A percentile compares a stretch with the other conserved stretches of the same genome.
phyloP scores from a whole-genome alignment of 2,113 vertebrate species.

The Gopherus flavomarginatus region DNA sequence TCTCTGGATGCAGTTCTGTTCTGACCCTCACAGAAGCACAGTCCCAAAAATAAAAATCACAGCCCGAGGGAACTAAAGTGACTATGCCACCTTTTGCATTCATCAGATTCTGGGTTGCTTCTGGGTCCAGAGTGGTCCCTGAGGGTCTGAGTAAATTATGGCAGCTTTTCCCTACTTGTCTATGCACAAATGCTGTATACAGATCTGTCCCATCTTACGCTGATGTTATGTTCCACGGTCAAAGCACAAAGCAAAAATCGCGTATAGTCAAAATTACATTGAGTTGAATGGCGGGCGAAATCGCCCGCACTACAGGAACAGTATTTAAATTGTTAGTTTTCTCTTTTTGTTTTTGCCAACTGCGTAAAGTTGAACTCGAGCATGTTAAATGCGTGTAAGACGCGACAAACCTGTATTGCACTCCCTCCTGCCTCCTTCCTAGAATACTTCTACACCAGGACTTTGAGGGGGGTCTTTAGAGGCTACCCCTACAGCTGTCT shows the following conservation, averaged over 20 bases:
- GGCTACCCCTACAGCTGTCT: not conserved
- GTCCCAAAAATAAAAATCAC: not conserved
- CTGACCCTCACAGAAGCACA: fast-evolving
- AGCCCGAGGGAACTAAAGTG: not conserved
- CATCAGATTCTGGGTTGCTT: not conserved
- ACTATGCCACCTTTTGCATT: not conserved
- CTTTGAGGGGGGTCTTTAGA: not conserved
- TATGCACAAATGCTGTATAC: not conserved
- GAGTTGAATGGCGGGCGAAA: too few relatives aligned
- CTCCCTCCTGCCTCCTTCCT: not conserved
- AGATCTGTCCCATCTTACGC: too few relatives aligned
- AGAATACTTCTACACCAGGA: not conserved
- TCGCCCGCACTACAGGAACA: too few relatives aligned
- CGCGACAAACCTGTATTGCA: not conserved
- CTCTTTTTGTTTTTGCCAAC: too few relatives aligned
- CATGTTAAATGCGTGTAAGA: too few relatives aligned
- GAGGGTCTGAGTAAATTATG: not conserved
- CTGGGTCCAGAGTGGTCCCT: not conserved
- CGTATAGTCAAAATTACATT: too few relatives aligned
- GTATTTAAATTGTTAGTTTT: too few relatives aligned
- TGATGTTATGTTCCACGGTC: too few relatives aligned
- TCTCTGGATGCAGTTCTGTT: not conserved
- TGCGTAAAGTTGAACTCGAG: too few relatives aligned
- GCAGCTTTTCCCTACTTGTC: not conserved
- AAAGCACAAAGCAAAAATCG: too few relatives aligned